phyloP scores from a whole-genome alignment of 2,888 invertebrate genomes.

The Stratiomys singularior region DNA sequence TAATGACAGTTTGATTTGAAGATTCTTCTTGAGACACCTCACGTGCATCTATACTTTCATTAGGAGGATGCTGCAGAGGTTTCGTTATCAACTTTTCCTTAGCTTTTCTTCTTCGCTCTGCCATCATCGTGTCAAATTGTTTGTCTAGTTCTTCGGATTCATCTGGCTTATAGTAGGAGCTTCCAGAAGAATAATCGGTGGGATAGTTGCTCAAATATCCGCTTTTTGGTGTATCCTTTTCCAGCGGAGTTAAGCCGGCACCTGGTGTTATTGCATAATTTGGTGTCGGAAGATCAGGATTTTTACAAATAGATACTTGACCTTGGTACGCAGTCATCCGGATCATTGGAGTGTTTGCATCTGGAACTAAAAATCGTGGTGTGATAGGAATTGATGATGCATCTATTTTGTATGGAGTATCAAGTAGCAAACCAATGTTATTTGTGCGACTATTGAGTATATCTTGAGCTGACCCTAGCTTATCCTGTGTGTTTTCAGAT shows the following conservation, averaged over 20 bases:
- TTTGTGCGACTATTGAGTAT: conserved; percentile 54
- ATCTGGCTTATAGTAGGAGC: conserved; percentile 73
- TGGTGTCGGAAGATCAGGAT: conserved; percentile 70
- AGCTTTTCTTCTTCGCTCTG: conserved; percentile 26
- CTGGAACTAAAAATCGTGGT: conserved; percentile 68
- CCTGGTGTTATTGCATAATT: conserved; percentile 67
- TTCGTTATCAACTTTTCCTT: neutral
- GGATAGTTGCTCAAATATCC: conserved; percentile 65
- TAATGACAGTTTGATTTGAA: conserved; percentile 11
- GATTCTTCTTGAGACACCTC: conserved; percentile 15
- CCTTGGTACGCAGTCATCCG: conserved; percentile 55
- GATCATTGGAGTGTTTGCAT: conserved; percentile 57
- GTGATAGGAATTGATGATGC: conserved; percentile 68
- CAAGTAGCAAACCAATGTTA: conserved; percentile 64
- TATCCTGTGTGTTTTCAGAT: neutral
- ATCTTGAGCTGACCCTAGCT: neutral
- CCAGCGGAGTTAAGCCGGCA: conserved; percentile 55
- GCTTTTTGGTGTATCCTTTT: conserved; percentile 59
- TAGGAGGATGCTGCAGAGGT: neutral
- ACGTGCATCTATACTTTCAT: neutral
- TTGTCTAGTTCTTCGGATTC: conserved; percentile 68
- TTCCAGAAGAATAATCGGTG: conserved; percentile 72
- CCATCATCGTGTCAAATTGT: conserved; percentile 56
- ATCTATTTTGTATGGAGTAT: conserved; percentile 71
- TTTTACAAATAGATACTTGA: conserved; percentile 67